These are phyloP conservation scores for Takifugu flavidus DNA, from an alignment of 2,113 vertebrate species.

Conservation along the genomic window DNA sequence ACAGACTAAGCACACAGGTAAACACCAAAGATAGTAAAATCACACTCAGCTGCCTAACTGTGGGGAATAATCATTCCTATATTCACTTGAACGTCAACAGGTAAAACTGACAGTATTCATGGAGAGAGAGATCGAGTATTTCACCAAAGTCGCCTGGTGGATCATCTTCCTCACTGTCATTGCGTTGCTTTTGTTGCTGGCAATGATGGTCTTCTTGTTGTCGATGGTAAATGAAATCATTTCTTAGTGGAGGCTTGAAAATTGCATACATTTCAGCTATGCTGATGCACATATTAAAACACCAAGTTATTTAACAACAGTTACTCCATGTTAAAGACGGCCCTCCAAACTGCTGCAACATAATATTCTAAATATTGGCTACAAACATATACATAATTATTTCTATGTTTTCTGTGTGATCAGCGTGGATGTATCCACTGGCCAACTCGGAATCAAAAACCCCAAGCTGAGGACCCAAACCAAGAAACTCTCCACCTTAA, in stretches of 20 bases:
- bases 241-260: background rate
- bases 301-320: too few species aligned
- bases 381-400: background rate
- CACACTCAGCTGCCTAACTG: too few species aligned
- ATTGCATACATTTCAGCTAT: too few species aligned
- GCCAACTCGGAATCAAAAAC: slow-evolving; percentile 5
- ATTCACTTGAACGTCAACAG: too few species aligned
- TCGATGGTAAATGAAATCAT: slow-evolving; percentile 53
- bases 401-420: slow-evolving; percentile 10
- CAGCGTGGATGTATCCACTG: slow-evolving; percentile 41
- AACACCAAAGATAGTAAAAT: background rate
- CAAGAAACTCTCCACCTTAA: slow-evolving; percentile 13
- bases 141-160: slow-evolving; percentile 65
- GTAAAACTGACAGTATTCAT: slow-evolving; percentile 82
- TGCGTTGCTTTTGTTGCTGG: slow-evolving; percentile 49
- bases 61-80: too few species aligned
- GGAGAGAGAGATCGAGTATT: slow-evolving; percentile 36
- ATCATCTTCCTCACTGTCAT: slow-evolving; percentile 63
- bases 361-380: background rate
- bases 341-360: background rate
- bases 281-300: too few species aligned
- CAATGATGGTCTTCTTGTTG: slow-evolving; percentile 33
- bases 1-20: slow-evolving; percentile 74
- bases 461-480: background rate
- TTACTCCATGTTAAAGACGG: background rate